These are phyloP conservation scores for Archips xylosteana DNA, from an alignment of 2,888 invertebrate genomes.

Conservation along the genomic window DNA sequence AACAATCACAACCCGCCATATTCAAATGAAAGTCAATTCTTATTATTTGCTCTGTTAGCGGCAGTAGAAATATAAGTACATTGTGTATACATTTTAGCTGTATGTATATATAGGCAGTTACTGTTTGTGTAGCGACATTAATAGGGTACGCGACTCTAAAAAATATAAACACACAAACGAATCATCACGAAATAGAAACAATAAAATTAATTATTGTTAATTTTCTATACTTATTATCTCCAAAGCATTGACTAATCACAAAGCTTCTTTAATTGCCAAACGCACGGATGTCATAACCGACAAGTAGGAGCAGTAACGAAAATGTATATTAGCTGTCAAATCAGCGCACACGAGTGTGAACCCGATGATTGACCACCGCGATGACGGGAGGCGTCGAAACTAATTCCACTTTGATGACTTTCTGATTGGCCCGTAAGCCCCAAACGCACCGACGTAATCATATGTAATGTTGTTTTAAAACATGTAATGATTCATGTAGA, in stretches of 20 bases:
- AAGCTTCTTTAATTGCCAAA: slow-evolving; percentile 5
- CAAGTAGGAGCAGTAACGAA: slow-evolving; percentile 11
- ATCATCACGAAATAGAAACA: no score
- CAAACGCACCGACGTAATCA: slow-evolving; percentile 34
- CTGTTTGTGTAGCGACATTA: no score
- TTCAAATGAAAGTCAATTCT: no score
- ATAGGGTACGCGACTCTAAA: no score
- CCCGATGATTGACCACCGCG: slow-evolving; percentile 39
- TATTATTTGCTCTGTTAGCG: no score
- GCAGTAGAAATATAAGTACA: no score
- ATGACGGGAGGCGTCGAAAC: slow-evolving; percentile 51
- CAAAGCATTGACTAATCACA: background rate
- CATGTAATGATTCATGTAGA: slow-evolving; percentile 46
- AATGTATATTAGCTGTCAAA: slow-evolving; percentile 37
- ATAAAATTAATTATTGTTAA: background rate
- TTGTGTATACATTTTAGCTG: no score
- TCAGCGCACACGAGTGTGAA: slow-evolving; percentile 25
- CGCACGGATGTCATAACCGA: slow-evolving; percentile 19
- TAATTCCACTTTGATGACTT: slow-evolving; percentile 59
- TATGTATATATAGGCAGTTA: no score
- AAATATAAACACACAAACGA: no score
- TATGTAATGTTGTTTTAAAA: slow-evolving; percentile 40
- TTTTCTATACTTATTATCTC: background rate
- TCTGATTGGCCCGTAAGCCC: slow-evolving; percentile 56
- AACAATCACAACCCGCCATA: no score